Evolutionary conservation across 2,797 vertebrate species (phyloP).

Genomic region (Melanogrammus aeglefinus): DNA sequence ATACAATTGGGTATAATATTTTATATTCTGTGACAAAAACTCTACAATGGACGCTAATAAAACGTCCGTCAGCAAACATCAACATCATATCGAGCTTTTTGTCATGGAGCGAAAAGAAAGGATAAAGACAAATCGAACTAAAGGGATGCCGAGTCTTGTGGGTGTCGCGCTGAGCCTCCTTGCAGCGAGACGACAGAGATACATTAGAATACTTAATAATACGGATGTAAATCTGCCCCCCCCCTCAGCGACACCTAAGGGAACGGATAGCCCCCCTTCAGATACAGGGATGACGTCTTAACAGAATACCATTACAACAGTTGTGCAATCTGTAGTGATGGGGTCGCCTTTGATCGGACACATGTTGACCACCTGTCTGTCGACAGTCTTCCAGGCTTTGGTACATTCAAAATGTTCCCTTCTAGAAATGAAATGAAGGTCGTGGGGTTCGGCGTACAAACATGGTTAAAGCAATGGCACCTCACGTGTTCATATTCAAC

Average conservation of each 20-base stretch:
- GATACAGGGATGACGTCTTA: constrained; percentile 20
- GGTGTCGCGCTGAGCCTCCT: neutral
- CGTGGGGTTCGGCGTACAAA: constrained; percentile 18
- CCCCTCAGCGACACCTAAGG: constrained; percentile 18
- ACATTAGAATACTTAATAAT: neutral
- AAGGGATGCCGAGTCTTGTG: constrained; percentile 23
- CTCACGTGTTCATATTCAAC: constrained; percentile 19
- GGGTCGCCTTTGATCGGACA: constrained; percentile 31
- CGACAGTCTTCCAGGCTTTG: constrained; percentile 39
- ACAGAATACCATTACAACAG: constrained; percentile 36
- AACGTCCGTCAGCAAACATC: constrained; percentile 74
- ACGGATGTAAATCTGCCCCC: neutral
- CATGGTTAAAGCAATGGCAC: constrained; percentile 36
- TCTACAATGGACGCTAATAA: constrained; percentile 74
- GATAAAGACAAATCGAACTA: constrained; percentile 49
- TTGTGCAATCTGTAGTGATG: constrained; percentile 53
- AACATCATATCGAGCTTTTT: constrained; percentile 68
- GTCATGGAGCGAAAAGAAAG: constrained; percentile 57
- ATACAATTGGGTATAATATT: constrained; percentile 71
- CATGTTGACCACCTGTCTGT: constrained; percentile 32
- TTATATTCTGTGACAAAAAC: constrained; percentile 78
- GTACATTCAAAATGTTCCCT: constrained; percentile 60
- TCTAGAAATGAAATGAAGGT: neutral
- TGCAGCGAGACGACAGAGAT: neutral
- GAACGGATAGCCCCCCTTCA: constrained; percentile 35